Conservation (phyloP, 2,797 vertebrate genomes). For the Distichodus sexfasciatus region DNA sequence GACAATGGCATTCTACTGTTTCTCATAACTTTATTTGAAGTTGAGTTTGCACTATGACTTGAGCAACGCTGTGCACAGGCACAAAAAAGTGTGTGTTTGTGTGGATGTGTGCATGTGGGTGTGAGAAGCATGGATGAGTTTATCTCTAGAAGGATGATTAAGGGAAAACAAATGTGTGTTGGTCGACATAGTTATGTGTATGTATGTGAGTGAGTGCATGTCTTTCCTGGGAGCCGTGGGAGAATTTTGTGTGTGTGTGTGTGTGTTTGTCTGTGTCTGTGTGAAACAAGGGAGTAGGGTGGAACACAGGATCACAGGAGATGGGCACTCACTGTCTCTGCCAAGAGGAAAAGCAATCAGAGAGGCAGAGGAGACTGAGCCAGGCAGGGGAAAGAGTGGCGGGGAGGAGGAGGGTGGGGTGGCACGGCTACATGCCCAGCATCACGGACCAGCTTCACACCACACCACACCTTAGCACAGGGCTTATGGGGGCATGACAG, state of each 20-base stretch:
- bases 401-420: conserved; percentile 29
- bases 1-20: conserved; percentile 10
- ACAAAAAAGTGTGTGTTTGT: conserved; percentile 15
- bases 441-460: conserved; percentile 48
- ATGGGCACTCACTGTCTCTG: conserved; percentile 60
- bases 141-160: conserved; percentile 25
- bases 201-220: conserved; percentile 31
- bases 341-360: conserved; percentile 77
- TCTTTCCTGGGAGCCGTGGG: conserved; percentile 34
- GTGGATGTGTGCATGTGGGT: conserved; percentile 7
- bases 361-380: conserved; percentile 41
- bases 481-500: background rate
- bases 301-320: conserved; percentile 55
- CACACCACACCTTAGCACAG: background rate
- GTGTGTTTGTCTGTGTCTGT: conserved; percentile 43
- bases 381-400: conserved; percentile 46
- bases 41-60: too few species aligned
- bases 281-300: conserved; percentile 70
- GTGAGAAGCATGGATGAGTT: conserved; percentile 16
- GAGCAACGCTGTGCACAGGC: conserved; percentile 47
- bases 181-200: conserved; percentile 53
- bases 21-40: background rate
- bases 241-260: conserved; percentile 41
- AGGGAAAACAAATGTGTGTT: conserved; percentile 43
- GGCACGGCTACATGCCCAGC: conserved; percentile 60